These are phyloP conservation scores for Polyommatus iphigenia DNA, from an alignment of 2,888 invertebrate species.

Conservation along the genomic window DNA sequence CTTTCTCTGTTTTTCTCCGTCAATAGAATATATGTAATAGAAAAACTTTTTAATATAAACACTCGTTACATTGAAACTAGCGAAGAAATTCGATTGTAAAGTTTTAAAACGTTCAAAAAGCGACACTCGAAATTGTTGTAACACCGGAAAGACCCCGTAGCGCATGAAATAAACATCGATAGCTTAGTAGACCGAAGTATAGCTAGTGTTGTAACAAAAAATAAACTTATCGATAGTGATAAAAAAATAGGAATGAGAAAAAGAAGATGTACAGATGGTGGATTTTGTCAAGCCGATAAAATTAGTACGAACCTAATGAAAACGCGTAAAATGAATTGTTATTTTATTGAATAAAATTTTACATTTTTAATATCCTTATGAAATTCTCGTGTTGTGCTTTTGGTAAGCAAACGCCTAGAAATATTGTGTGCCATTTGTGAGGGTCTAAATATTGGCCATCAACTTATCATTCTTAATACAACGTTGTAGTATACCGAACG, in stretches of 20 bases:
- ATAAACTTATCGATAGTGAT: background rate
- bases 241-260: background rate
- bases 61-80: background rate
- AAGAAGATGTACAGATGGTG: background rate
- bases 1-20: background rate
- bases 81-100: background rate
- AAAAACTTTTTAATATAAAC: background rate
- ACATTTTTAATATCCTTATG: too few species aligned
- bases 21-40: background rate
- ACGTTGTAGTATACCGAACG: too few species aligned
- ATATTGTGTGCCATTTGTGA: too few species aligned
- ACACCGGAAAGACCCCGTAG: background rate
- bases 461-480: too few species aligned
- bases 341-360: too few species aligned
- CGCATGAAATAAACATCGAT: background rate
- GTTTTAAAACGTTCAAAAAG: conserved; percentile 15
- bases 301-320: too few species aligned
- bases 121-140: conserved; percentile 15
- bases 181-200: background rate
- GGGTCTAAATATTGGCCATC: too few species aligned
- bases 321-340: too few species aligned
- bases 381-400: too few species aligned
- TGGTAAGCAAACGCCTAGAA: too few species aligned
- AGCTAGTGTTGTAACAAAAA: background rate
- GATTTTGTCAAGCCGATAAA: too few species aligned